phyloP scores from a whole-genome alignment of 2,888 invertebrate species.

The Diarsia rubi region DNA sequence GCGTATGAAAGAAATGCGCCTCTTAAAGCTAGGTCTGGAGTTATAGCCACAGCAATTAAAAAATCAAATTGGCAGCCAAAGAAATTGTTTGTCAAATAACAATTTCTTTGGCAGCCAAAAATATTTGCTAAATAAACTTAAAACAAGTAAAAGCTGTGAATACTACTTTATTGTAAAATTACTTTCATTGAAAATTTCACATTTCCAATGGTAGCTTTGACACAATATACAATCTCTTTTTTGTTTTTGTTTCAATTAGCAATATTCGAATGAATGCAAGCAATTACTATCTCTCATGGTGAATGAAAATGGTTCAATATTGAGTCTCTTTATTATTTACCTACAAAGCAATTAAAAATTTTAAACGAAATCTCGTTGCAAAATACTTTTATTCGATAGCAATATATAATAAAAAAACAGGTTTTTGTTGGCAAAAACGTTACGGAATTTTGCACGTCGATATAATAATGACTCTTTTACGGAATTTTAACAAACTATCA shows the following conservation, averaged over 20 bases:
- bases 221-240: neutral
- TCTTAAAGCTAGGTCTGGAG: no score
- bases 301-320: constrained; percentile 34
- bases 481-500: neutral
- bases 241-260: constrained; percentile 20
- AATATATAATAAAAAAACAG: neutral
- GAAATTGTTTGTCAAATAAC: no score
- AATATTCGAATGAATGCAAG: constrained; percentile 13
- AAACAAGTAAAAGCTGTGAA: neutral
- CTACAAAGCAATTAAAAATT: neutral
- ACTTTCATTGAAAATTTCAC: constrained; percentile 5
- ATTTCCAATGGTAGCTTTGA: constrained; percentile 16
- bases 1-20: no score
- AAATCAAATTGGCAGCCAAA: no score
- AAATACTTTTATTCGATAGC: neutral
- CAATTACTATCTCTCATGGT: constrained; percentile 12
- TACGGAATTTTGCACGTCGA: neutral
- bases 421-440: neutral
- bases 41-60: no score
- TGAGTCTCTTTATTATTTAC: neutral
- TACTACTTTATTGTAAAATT: neutral
- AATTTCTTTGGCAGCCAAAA: no score
- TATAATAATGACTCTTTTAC: neutral
- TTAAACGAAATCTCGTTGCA: neutral
- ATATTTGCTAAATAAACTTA: neutral